Evolutionary conservation across 1,140 invertebrate species (phyloP).

Genomic region (Drosophila athabasca): DNA sequence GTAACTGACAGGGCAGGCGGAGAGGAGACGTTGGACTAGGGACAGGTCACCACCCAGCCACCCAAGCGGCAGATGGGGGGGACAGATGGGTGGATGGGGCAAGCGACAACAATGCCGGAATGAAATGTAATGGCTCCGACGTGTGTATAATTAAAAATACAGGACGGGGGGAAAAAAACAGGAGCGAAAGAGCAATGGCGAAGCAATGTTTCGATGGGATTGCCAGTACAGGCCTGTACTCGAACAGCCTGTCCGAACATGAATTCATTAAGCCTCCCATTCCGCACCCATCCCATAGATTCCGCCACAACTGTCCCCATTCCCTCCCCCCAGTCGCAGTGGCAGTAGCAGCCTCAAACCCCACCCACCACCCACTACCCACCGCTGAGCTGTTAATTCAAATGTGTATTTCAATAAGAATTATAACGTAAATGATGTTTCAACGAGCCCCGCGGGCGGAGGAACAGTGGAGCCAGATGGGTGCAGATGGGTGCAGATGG

Average conservation of each 20-base stretch:
- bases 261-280: constrained; percentile 72
- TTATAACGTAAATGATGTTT: constrained; percentile 73
- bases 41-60: background rate
- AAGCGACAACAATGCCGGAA: constrained; percentile 65
- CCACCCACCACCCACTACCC: background rate
- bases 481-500: background rate
- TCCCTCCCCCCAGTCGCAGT: background rate
- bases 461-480: constrained; percentile 19
- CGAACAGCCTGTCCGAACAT: constrained; percentile 57
- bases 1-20: constrained; percentile 47
- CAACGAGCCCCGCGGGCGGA: constrained; percentile 29
- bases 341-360: background rate
- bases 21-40: constrained; percentile 7
- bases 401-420: constrained; percentile 71
- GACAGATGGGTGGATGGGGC: constrained; percentile 5
- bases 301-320: background rate
- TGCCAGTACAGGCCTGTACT: constrained; percentile 23
- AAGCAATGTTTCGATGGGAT: constrained; percentile 18
- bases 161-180: constrained; percentile 15
- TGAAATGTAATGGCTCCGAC: constrained; percentile 77
- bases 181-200: constrained; percentile 8
- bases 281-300: background rate
- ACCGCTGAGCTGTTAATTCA: constrained; percentile 50
- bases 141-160: constrained; percentile 79
- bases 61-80: constrained; percentile 7